Evolutionary conservation across 2,113 vertebrate genomes (phyloP), one percentile per base, ranked within the genome.

Genomic region (Rhea americana): DNA sequence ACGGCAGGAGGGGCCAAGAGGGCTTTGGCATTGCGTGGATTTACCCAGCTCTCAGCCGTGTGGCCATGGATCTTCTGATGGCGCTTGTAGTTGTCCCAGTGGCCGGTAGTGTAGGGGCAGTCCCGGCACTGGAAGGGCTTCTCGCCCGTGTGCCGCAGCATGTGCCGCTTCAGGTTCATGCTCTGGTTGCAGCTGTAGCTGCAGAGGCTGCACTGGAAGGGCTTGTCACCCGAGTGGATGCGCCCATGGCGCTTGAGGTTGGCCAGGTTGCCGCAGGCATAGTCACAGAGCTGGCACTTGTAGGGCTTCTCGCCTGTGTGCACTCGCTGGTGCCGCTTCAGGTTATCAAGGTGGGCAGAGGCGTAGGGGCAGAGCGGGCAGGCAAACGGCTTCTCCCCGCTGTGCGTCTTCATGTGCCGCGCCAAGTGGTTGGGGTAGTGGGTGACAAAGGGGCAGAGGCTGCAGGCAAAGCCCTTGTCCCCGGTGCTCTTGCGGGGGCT

Each of bases 11-110:
- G 96, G 7, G 95, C 93, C 95, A 96, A 66, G 26, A 95, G 94
- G 83, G 89, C 95, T 82, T 87, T 90, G 85, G 91, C 84, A 20
- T 90, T 85, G 70, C 87, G 92, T 0, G 93, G 96, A 86, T 95
- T 95, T 41, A 93, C 98, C 99, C 98, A 99, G 91, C 98, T 98
- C 75, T 98, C 98, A 0, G 98, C 96, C 8, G 98, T 95, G 81
- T 99, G 98, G 85, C 98, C 98, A 2, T 99, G 99, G 86, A 99
- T 99, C 97, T 99, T 99, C 98, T 99, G 99, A 96, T 99, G 99
- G 50, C 99, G 98, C 95, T 99, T 99, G 98, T 99, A 99, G 97
- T 99, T 99, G 98, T 99, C 99, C 99, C 99, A 99, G 97, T 99
- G 99, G 83, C 99, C 99, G 0, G 99, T 99, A 95, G 99, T 99